These are phyloP conservation scores for Psylliodes chrysocephalus DNA, from an alignment of 2,888 invertebrate species.

Conservation along the genomic window DNA sequence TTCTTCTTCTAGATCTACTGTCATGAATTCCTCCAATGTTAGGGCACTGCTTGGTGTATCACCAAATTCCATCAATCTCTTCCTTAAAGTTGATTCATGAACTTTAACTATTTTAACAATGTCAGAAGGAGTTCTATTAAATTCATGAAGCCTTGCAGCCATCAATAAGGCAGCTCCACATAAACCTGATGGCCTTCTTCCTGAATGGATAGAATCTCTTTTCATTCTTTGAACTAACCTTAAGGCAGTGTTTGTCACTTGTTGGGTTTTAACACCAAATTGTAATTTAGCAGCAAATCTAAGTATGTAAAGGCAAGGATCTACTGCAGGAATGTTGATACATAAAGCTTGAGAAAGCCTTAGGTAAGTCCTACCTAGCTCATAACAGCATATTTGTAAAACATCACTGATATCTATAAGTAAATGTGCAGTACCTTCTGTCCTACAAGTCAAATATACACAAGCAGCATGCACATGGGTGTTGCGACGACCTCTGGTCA, in stretches of 20 bases:
- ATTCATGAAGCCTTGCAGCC: constrained; percentile 92
- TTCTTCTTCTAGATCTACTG: constrained; percentile 94
- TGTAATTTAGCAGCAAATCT: constrained; percentile 94
- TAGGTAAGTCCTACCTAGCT: constrained; percentile 92
- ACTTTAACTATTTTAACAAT: constrained; percentile 95
- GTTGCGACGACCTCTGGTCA: constrained; percentile 91
- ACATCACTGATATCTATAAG: constrained; percentile 97
- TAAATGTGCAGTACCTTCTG: constrained; percentile 94
- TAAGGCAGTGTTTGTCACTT: constrained; percentile 94
- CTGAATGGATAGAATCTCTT: constrained; percentile 96
- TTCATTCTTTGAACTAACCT: constrained; percentile 97
- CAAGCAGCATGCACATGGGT: constrained; percentile 96
- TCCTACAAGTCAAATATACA: constrained; percentile 95
- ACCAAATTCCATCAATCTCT: constrained; percentile 92
- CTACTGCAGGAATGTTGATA: constrained; percentile 89
- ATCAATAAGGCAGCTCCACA: constrained; percentile 98
- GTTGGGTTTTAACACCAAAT: constrained; percentile 91
- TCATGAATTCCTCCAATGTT: constrained; percentile 96
- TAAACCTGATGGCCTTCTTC: constrained; percentile 94
- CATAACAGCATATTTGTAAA: constrained; percentile 96
- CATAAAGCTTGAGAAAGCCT: constrained; percentile 88
- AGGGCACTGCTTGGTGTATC: constrained; percentile 95
- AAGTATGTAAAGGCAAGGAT: constrained; percentile 68
- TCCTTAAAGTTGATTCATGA: constrained; percentile 91
- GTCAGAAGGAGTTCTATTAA: constrained; percentile 85